Evolutionary conservation across 2,113 vertebrate species (phyloP).

Genomic region (Fukomys damarensis): DNA sequence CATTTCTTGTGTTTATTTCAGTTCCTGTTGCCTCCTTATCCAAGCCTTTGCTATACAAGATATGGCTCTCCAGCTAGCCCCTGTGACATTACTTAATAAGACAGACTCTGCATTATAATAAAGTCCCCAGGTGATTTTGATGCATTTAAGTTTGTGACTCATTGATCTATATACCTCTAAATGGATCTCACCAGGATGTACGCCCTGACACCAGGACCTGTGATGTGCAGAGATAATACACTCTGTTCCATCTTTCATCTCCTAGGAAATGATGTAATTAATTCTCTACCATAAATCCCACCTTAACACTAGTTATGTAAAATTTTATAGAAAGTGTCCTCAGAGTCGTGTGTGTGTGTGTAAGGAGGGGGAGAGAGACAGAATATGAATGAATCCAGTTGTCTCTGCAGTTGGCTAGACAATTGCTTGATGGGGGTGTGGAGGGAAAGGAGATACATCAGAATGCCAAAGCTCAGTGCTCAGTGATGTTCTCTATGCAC

Average conservation of each 20-base stretch:
- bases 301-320: background rate
- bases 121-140: background rate
- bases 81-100: background rate
- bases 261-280: background rate
- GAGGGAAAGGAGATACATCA: background rate
- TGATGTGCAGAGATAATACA: background rate
- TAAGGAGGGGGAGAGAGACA: constrained; percentile 57
- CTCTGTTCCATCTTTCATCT: background rate
- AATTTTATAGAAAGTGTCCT: constrained; percentile 29
- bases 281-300: constrained; percentile 6
- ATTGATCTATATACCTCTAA: background rate
- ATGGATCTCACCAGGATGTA: background rate
- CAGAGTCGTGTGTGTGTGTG: background rate
- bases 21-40: background rate
- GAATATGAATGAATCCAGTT: constrained; percentile 77
- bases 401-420: constrained; percentile 83
- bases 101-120: background rate
- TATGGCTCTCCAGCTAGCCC: background rate
- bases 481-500: background rate
- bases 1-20: background rate
- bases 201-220: background rate
- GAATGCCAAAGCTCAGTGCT: constrained; percentile 52
- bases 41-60: background rate
- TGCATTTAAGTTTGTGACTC: constrained; percentile 6
- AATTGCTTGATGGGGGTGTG: constrained; percentile 74